A percentile compares a stretch with the other conserved stretches of the same genome.
phyloP scores from a whole-genome alignment of 2,113 vertebrate species.

The Tetrao urogallus region DNA sequence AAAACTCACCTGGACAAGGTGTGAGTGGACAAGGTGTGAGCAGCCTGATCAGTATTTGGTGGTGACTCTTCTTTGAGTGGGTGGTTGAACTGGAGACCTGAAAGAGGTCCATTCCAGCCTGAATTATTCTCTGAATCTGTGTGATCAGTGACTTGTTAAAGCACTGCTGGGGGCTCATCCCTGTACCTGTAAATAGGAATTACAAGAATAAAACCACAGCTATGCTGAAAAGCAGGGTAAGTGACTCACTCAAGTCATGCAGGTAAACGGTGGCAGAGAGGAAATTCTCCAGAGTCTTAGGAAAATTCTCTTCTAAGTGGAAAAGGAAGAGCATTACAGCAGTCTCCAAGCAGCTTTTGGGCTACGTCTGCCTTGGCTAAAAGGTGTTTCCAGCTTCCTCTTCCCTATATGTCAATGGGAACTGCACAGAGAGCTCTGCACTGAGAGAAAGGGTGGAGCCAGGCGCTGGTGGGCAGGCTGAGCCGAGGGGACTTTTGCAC shows the following conservation, averaged over 20 bases:
- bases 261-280: background rate
- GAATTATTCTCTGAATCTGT: background rate
- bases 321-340: background rate
- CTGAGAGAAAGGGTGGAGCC: background rate
- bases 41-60: background rate
- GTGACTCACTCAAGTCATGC: conserved; percentile 12
- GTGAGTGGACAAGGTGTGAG: background rate
- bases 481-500: background rate
- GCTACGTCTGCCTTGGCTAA: background rate
- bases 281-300: background rate
- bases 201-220: background rate
- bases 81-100: background rate
- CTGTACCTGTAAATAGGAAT: background rate
- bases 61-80: background rate
- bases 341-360: background rate
- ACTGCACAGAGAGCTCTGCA: background rate
- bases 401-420: background rate
- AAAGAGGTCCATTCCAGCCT: background rate
- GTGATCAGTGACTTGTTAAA: background rate
- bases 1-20: background rate
- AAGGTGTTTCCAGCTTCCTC: background rate
- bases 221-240: background rate
- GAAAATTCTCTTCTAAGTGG: conserved; percentile 4
- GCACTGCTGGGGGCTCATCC: background rate
- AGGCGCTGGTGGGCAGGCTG: background rate